Percentiles rank a stretch among this genome's conserved stretches.
phyloP scores from a whole-genome alignment of 1,140 invertebrate species.

The Tetramorium parvispinum region DNA sequence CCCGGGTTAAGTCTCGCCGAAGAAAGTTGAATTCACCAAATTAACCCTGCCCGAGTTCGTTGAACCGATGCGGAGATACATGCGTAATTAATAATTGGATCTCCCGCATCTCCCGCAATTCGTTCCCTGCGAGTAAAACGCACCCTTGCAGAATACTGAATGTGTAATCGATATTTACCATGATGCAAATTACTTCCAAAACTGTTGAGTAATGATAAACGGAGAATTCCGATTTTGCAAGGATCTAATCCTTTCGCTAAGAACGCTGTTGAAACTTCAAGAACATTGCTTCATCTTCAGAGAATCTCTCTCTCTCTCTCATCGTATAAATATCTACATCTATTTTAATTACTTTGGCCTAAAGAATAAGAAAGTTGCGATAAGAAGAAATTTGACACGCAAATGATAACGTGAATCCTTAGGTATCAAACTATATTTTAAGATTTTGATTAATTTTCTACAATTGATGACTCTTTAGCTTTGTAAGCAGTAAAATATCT shows the following conservation, averaged over 20 bases:
- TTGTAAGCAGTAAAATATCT: neutral
- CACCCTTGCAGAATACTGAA: neutral
- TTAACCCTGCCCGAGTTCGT: conserved; percentile 71
- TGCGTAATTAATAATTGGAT: conserved; percentile 42
- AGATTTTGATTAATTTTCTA: neutral
- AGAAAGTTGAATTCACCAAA: conserved; percentile 69
- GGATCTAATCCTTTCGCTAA: neutral
- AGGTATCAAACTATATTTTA: neutral
- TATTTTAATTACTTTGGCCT: neutral
- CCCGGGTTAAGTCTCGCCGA: conserved; percentile 69
- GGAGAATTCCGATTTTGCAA: neutral
- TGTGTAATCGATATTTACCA: neutral
- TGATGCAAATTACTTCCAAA: neutral
- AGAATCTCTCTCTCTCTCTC: neutral
- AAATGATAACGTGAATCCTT: neutral
- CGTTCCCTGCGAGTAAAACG: neutral
- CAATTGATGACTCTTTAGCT: neutral
- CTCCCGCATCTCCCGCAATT: neutral
- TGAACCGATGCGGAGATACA: conserved; percentile 64
- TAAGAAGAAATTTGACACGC: neutral
- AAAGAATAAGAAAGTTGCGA: neutral
- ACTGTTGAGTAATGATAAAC: neutral
- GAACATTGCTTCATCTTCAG: neutral
- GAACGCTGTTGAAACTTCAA: neutral
- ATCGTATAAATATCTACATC: neutral